Evolutionary conservation across 2,113 vertebrate genomes (phyloP).

Genomic region (Thermophis baileyi): DNA sequence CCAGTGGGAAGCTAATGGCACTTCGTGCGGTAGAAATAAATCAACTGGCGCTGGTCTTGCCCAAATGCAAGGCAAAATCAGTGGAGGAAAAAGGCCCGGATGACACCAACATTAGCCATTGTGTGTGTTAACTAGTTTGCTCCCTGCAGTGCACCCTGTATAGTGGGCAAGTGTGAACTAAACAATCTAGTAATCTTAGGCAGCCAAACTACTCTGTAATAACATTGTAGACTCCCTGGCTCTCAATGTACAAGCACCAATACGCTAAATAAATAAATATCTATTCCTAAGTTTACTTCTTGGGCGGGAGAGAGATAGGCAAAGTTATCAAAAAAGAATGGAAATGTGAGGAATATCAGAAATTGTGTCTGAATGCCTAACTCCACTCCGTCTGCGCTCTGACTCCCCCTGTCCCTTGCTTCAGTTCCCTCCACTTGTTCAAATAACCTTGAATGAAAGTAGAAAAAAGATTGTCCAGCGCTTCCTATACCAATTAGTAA

Average conservation of each 20-base stretch:
- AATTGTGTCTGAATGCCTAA: background rate
- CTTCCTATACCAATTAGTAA: background rate
- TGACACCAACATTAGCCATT: too few relatives aligned
- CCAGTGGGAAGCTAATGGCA: too few relatives aligned
- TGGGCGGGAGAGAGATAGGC: background rate
- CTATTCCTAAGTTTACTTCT: background rate
- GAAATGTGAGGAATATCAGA: background rate
- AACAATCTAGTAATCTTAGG: too few relatives aligned
- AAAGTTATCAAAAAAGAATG: background rate
- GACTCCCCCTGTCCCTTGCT: background rate
- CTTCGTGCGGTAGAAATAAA: too few relatives aligned
- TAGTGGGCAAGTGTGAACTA: too few relatives aligned
- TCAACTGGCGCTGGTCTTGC: too few relatives aligned
- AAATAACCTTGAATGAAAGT: background rate
- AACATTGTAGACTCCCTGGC: background rate
- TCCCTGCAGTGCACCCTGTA: too few relatives aligned
- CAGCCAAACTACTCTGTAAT: background rate
- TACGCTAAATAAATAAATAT: background rate
- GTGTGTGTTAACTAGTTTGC: too few relatives aligned
- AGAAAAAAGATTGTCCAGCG: background rate
- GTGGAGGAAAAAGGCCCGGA: too few relatives aligned
- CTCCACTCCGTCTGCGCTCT: background rate
- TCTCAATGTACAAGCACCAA: background rate
- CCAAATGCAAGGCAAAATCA: too few relatives aligned
- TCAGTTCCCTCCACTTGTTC: background rate